Evolutionary conservation across 1,140 invertebrate genomes (phyloP).

Genomic region (Sinella curviseta): DNA sequence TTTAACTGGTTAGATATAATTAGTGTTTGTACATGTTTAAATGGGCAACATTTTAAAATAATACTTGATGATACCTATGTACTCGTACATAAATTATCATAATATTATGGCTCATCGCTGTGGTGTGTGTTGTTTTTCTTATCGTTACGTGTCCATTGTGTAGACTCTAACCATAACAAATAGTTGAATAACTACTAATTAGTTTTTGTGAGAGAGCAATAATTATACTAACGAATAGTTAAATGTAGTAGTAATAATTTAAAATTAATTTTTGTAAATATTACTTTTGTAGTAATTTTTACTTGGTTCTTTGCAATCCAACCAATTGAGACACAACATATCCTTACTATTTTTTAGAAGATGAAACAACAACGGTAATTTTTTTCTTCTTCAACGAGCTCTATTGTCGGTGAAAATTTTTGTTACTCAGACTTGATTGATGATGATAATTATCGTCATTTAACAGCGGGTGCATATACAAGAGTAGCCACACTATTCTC

Average conservation of each 20-base stretch:
- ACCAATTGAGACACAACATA: background rate
- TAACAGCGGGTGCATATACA: too few species aligned
- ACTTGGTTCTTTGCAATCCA: background rate
- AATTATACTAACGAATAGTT: too few species aligned
- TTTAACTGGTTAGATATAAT: too few species aligned
- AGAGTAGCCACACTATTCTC: background rate
- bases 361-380: too few species aligned
- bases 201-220: background rate
- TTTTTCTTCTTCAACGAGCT: too few species aligned
- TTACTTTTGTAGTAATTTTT: background rate
- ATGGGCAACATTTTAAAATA: too few species aligned
- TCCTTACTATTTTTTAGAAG: background rate
- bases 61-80: background rate
- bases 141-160: too few species aligned
- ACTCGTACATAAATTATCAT: background rate
- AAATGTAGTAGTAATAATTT: background rate
- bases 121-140: constrained; percentile 4
- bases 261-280: background rate
- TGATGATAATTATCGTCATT: too few species aligned
- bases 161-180: background rate
- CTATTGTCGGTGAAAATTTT: background rate
- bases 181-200: background rate
- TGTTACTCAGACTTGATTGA: background rate
- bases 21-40: too few species aligned
- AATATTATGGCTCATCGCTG: background rate